Percentiles rank a stretch among this genome's conserved stretches.
Conservation (phyloP, 2,797 vertebrate species). For the Melanogrammus aeglefinus region DNA sequence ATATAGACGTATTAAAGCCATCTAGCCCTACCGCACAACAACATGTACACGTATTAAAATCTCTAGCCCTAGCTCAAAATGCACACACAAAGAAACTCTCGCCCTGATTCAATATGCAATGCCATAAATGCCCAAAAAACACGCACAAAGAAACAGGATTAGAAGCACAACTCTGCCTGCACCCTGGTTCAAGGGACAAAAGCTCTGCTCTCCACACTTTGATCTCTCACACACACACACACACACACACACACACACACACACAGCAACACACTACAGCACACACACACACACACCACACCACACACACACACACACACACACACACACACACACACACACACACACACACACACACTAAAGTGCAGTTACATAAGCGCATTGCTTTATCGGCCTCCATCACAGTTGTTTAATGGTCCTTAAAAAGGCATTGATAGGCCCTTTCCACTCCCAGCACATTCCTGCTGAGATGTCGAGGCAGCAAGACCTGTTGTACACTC, state of each 20-base stretch:
- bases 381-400: not conserved
- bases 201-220: not conserved
- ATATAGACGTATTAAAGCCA: not conserved
- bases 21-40: not conserved
- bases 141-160: not conserved
- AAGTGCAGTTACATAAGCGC: not conserved
- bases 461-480: not conserved
- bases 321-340: conserved; percentile 6
- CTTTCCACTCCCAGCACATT: not conserved
- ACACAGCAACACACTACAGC: too few species aligned
- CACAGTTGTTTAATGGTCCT: not conserved
- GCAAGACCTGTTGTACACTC: not conserved
- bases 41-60: not conserved
- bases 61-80: too few species aligned
- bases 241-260: not conserved
- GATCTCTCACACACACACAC: conserved; percentile 1
- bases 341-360: not conserved
- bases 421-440: not conserved
- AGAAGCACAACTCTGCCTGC: not conserved
- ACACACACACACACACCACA: conserved; percentile 7
- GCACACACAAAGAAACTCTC: not conserved
- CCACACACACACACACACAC: not conserved
- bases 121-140: not conserved
- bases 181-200: not conserved
- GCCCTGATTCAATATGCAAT: not conserved